These are phyloP conservation scores for Zaprionus lineosus DNA, from an alignment of 2,888 invertebrate genomes.

Conservation along the genomic window DNA sequence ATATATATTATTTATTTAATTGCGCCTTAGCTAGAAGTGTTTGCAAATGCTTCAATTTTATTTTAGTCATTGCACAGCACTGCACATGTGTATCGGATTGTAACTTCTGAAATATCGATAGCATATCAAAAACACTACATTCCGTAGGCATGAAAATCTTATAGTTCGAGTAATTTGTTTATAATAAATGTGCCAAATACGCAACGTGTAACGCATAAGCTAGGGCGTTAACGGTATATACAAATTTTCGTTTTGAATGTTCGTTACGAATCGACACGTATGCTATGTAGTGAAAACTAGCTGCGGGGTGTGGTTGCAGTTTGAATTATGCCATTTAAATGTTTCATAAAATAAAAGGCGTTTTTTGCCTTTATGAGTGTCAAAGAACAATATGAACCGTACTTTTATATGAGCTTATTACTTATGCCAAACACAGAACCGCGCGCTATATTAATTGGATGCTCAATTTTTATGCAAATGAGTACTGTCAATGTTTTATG, in stretches of 20 bases:
- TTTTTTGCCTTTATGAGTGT: conserved; percentile 1
- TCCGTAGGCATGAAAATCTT: conserved; percentile 57
- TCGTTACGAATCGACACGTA: conserved; percentile 10
- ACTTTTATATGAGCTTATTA: conserved; percentile 40
- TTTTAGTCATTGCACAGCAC: conserved; percentile 4
- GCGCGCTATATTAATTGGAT: conserved; percentile 51
- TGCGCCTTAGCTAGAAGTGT: conserved; percentile 34
- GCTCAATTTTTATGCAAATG: conserved; percentile 57
- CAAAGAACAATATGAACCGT: conserved; percentile 32
- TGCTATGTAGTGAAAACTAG: background rate
- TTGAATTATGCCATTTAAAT: conserved; percentile 36
- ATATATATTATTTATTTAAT: background rate
- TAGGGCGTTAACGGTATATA: conserved; percentile 35
- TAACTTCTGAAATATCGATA: conserved; percentile 39
- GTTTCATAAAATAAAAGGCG: conserved; percentile 9
- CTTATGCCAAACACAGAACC: conserved; percentile 53
- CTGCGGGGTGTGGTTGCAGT: conserved; percentile 48
- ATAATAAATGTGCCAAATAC: conserved; percentile 37
- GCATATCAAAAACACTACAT: conserved; percentile 60
- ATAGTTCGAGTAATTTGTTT: conserved; percentile 54
- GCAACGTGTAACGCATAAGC: conserved; percentile 16
- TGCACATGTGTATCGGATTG: conserved; percentile 1
- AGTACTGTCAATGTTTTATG: conserved; percentile 38
- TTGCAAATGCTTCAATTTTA: conserved; percentile 6
- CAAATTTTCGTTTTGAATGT: background rate